A percentile compares a stretch with the other conserved stretches of the same genome.
phyloP scores from a whole-genome alignment of 2,113 vertebrate genomes.

The Phylloscopus trochiloides region DNA sequence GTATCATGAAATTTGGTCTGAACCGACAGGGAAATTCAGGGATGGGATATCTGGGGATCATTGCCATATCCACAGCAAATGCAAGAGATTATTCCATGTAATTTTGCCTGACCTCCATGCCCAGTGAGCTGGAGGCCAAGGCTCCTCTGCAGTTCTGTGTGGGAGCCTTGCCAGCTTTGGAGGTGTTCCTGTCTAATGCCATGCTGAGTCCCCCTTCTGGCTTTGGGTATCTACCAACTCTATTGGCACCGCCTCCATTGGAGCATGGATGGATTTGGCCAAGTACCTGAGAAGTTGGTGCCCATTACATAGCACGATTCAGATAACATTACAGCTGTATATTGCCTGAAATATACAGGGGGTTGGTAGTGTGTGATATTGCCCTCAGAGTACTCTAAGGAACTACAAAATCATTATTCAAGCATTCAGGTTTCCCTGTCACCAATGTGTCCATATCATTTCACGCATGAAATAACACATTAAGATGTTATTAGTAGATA shows the following conservation, averaged over 20 bases:
- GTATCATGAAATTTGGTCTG: not conserved
- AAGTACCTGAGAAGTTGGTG: not conserved
- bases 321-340: not conserved
- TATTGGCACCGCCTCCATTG: not conserved
- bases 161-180: not conserved
- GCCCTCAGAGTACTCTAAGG: not conserved
- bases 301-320: not conserved
- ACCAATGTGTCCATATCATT: not conserved
- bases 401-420: not conserved
- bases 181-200: not conserved
- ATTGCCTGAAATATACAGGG: not conserved
- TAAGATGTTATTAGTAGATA: conserved; percentile 37
- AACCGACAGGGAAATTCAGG: not conserved
- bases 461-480: not conserved
- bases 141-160: not conserved
- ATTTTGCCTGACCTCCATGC: not conserved
- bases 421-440: not conserved
- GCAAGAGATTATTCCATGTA: not conserved
- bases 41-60: not conserved
- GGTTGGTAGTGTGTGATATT: not conserved
- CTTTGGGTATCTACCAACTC: not conserved
- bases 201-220: not conserved
- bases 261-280: not conserved
- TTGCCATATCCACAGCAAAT: not conserved
- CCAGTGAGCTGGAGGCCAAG: not conserved